These are phyloP conservation scores for Pica pica DNA, from an alignment of 2,113 vertebrate species.

Conservation along the genomic window DNA sequence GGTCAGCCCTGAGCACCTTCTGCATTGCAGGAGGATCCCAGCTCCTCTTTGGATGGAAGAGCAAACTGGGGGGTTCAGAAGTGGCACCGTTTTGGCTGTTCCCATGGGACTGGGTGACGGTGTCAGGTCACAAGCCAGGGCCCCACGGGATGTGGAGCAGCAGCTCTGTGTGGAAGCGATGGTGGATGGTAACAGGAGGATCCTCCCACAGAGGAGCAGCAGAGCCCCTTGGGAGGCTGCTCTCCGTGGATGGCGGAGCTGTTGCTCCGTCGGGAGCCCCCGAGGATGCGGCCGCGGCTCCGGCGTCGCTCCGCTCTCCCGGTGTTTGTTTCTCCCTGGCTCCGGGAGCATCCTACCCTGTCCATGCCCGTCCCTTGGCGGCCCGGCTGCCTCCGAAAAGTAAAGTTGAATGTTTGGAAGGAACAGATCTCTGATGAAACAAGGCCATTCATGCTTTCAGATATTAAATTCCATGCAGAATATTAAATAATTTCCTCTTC, in stretches of 20 bases:
- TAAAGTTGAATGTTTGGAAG: background rate
- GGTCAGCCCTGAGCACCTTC: no score
- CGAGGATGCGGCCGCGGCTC: background rate
- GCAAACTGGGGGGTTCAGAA: accelerated
- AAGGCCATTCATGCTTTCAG: slow-evolving; percentile 49
- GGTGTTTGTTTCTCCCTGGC: background rate
- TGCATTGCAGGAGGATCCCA: no score
- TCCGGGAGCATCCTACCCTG: background rate
- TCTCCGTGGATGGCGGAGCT: background rate
- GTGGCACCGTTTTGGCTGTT: accelerated
- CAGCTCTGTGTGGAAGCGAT: accelerated
- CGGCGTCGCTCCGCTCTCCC: accelerated
- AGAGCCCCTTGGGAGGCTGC: background rate
- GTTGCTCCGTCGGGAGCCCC: background rate
- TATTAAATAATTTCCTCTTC: slow-evolving; percentile 83
- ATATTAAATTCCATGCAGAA: slow-evolving; percentile 69
- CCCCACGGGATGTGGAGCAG: accelerated
- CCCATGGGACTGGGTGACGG: accelerated
- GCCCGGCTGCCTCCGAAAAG: background rate
- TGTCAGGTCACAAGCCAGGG: accelerated
- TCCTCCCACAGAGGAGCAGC: background rate
- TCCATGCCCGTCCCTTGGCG: background rate
- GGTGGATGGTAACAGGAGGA: background rate
- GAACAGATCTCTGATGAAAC: background rate
- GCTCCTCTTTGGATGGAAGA: background rate